A percentile compares a stretch with the other conserved stretches of the same genome.
These are phyloP conservation scores for Platysteira castanea DNA, from an alignment of 2,113 vertebrate species.

Conservation along the genomic window DNA sequence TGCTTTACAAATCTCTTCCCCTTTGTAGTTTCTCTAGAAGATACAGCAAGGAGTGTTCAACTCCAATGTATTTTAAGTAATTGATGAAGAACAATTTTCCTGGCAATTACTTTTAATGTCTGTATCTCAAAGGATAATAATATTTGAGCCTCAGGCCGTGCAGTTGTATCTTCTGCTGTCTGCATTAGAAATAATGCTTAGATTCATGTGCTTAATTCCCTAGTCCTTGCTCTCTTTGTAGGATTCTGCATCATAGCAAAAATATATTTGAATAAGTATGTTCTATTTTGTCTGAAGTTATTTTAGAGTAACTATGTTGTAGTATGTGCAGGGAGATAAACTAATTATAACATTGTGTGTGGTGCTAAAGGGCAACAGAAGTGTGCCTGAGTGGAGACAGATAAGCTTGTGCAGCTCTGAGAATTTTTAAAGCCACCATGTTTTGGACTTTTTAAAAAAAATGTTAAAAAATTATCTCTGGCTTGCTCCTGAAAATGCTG, in stretches of 20 bases:
- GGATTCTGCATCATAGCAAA: neutral
- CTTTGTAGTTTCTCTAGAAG: neutral
- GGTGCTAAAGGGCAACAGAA: neutral
- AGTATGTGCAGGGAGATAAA: neutral
- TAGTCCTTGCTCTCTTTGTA: neutral
- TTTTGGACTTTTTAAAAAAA: neutral
- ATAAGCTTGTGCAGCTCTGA: neutral
- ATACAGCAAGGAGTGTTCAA: neutral
- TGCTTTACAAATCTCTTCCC: neutral
- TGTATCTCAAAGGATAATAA: neutral
- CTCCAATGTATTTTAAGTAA: neutral
- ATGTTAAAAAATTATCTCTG: neutral
- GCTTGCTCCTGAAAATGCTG: neutral
- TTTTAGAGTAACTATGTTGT: neutral
- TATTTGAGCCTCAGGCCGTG: neutral
- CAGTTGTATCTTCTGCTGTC: neutral
- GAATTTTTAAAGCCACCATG: neutral
- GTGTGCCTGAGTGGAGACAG: neutral
- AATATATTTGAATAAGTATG: neutral
- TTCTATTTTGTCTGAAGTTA: neutral
- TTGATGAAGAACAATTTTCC: neutral
- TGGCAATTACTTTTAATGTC: slow-evolving; percentile 2
- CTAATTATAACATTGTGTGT: neutral
- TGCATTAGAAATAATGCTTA: neutral
- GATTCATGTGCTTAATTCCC: neutral